Conservation (phyloP, 2,888 invertebrate species). For the Alitta virens region DNA sequence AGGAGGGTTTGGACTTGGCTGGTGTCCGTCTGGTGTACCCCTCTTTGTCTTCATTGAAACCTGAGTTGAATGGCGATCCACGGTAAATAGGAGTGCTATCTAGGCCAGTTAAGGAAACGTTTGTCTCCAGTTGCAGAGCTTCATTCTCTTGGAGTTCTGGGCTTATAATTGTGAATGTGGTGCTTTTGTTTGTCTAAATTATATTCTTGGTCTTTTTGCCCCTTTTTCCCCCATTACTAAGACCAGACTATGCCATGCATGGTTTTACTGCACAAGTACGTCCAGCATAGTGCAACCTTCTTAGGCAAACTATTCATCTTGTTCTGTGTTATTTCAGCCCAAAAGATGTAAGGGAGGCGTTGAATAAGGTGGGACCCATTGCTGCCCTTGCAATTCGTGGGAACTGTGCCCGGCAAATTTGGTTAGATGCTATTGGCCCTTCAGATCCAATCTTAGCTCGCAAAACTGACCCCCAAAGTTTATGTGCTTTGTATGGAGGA, state of each 20-base stretch:
- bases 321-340: no score
- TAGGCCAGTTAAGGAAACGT: neutral
- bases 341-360: conserved; percentile 1
- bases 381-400: conserved; percentile 43
- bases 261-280: no score
- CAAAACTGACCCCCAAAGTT: conserved; percentile 47
- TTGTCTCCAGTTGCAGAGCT: no score
- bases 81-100: neutral
- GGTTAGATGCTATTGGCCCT: conserved; percentile 51
- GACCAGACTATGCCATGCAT: no score
- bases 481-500: conserved; percentile 50
- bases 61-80: no score
- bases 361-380: conserved; percentile 45
- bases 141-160: no score
- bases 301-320: no score
- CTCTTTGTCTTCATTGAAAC: conserved; percentile 8
- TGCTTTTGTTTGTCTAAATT: no score
- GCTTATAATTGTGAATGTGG: no score
- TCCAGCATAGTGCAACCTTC: no score
- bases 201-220: no score
- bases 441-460: conserved; percentile 47
- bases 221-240: no score
- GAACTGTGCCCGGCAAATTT: conserved; percentile 40
- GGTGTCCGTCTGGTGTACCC: conserved; percentile 48
- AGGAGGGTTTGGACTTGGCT: conserved; percentile 46